Conservation (phyloP, 2,888 invertebrate species). For the Cryptocheilus praepositus region DNA sequence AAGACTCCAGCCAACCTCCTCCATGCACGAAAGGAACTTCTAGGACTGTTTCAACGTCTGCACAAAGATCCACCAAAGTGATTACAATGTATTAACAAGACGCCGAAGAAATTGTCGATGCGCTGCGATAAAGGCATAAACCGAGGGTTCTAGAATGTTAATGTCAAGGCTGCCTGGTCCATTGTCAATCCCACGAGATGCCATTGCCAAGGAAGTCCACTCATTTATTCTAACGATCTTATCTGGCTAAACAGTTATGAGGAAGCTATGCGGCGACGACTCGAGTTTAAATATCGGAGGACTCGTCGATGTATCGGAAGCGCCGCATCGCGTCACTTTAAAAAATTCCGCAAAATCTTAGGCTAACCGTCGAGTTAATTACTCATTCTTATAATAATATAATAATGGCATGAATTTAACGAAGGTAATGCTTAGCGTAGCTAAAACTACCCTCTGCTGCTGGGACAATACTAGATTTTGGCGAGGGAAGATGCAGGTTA, state of each 20-base stretch:
- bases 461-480: no score
- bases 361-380: neutral
- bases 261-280: slow-evolving; percentile 29
- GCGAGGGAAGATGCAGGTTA: no score
- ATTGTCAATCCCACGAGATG: slow-evolving; percentile 50
- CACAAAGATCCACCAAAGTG: no score
- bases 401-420: no score
- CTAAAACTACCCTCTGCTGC: no score
- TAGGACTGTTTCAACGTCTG: no score
- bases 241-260: slow-evolving; percentile 39
- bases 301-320: slow-evolving; percentile 20
- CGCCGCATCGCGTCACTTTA: slow-evolving; percentile 11
- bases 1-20: no score
- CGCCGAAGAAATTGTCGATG: no score
- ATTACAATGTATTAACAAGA: no score
- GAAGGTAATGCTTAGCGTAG: no score
- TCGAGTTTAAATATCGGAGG: slow-evolving; percentile 26
- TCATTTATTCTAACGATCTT: slow-evolving; percentile 42
- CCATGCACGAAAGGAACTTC: no score
- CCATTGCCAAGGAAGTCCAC: slow-evolving; percentile 47
- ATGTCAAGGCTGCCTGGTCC: slow-evolving; percentile 50
- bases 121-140: slow-evolving; percentile 9
- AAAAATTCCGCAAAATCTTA: neutral
- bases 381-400: no score
- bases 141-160: slow-evolving; percentile 37